phyloP scores from a whole-genome alignment of 1,140 invertebrate species.

The Sinonovacula constricta region DNA sequence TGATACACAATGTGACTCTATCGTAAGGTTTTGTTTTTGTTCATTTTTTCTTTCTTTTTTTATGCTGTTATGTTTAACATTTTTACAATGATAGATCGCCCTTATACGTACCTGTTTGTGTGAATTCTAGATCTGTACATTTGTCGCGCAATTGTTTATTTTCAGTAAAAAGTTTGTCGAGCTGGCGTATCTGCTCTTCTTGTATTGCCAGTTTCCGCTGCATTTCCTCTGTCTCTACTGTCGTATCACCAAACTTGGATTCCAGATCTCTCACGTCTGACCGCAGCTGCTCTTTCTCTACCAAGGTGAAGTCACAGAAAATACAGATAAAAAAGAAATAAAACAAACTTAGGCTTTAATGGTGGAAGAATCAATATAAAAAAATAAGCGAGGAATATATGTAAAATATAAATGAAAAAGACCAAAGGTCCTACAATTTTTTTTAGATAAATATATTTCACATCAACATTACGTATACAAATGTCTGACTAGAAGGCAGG shows the following conservation, averaged over 20 bases:
- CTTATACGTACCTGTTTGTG: conserved; percentile 44
- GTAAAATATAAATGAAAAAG: too few species aligned
- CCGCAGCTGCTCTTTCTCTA: conserved; percentile 32
- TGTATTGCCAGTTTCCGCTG: conserved; percentile 18
- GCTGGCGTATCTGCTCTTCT: conserved; percentile 33
- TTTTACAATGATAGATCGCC: too few species aligned
- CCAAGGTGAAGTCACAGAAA: too few species aligned
- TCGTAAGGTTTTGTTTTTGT: too few species aligned
- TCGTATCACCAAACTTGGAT: conserved; percentile 21
- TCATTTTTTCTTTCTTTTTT: too few species aligned
- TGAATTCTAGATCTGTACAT: conserved; percentile 23
- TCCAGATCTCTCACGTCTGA: conserved; percentile 12
- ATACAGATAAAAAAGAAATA: conserved; percentile 8
- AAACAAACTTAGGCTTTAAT: neutral
- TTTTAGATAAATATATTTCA: too few species aligned
- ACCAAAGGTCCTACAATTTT: too few species aligned
- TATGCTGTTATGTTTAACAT: too few species aligned
- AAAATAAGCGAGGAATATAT: too few species aligned
- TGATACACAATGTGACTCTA: too few species aligned
- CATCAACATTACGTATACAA: too few species aligned
- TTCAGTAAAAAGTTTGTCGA: conserved; percentile 43
- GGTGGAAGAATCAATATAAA: neutral
- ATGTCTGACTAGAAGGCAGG: too few species aligned
- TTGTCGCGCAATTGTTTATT: conserved; percentile 44
- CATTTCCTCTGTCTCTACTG: conserved; percentile 35